A percentile compares a stretch with the other conserved stretches of the same genome.
Conservation (phyloP, 2,888 invertebrate species). For the Galeruca laticollis region DNA sequence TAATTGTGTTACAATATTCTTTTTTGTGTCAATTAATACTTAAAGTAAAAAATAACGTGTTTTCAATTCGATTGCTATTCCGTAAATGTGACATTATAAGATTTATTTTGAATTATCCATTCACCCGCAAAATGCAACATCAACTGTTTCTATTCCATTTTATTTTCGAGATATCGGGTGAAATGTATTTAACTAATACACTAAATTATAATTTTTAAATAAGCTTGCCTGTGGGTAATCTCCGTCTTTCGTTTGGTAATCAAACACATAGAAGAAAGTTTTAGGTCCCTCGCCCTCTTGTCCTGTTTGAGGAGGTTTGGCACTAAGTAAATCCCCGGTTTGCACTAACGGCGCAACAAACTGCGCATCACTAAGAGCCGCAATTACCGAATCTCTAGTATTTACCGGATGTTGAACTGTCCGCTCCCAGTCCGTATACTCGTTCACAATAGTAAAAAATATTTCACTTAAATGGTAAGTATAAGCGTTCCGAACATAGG, state of each 20-base stretch:
- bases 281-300: slow-evolving; percentile 76
- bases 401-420: slow-evolving; percentile 91
- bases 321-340: slow-evolving; percentile 84
- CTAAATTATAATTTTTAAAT: background rate
- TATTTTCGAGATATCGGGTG: too few relatives aligned
- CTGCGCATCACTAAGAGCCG: slow-evolving; percentile 93
- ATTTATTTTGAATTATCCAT: too few relatives aligned
- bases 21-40: too few relatives aligned
- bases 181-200: too few relatives aligned
- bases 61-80: too few relatives aligned
- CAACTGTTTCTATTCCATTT: too few relatives aligned
- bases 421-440: slow-evolving; percentile 98
- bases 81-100: too few relatives aligned
- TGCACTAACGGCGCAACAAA: slow-evolving; percentile 92
- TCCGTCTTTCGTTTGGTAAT: slow-evolving; percentile 91
- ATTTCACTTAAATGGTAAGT: slow-evolving; percentile 96
- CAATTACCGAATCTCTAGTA: slow-evolving; percentile 88
- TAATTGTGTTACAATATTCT: too few relatives aligned
- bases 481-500: slow-evolving; percentile 94
- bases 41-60: too few relatives aligned
- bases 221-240: slow-evolving; percentile 84
- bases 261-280: slow-evolving; percentile 91
- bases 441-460: slow-evolving; percentile 95
- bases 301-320: slow-evolving; percentile 73
- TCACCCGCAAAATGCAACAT: too few relatives aligned